Evolutionary conservation across 2,113 vertebrate species (phyloP).

Genomic region (Aleadryas rufinucha): DNA sequence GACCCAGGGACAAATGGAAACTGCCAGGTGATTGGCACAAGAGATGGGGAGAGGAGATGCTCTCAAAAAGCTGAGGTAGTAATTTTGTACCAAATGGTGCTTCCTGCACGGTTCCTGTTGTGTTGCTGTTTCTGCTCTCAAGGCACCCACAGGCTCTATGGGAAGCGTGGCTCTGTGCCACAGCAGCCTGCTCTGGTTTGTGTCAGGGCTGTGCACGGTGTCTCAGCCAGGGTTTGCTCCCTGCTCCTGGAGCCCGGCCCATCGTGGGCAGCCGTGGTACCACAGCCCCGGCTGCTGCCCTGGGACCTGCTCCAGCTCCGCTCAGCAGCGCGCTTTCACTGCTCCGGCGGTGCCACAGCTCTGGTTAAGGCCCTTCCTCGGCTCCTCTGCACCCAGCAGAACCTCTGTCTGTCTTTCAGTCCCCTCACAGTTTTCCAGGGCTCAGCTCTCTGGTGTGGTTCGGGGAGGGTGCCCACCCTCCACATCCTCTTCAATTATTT

Average conservation of each 20-base stretch:
- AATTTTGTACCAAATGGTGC: background rate
- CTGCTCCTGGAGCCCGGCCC: fast-evolving
- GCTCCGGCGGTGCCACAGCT: background rate
- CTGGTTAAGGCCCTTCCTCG: background rate
- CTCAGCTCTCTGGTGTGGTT: fast-evolving
- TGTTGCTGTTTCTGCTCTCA: background rate
- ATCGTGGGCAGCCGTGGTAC: background rate
- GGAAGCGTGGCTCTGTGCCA: background rate
- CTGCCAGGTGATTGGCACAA: background rate
- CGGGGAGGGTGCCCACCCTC: background rate
- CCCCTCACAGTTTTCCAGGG: background rate
- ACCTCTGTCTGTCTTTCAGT: background rate
- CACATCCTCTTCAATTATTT: background rate
- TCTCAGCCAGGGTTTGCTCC: background rate
- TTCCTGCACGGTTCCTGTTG: background rate
- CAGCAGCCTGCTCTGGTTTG: background rate
- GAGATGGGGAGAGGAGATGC: background rate
- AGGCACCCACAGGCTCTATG: background rate
- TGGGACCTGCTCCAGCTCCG: fast-evolving
- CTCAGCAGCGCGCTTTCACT: no score
- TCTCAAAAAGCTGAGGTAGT: background rate
- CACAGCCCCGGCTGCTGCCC: background rate
- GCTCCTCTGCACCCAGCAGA: background rate
- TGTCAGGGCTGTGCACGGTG: background rate
- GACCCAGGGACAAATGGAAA: background rate